Base-by-base conservation (phyloP, 2,113 vertebrate species). In the Calyptommatus sinebrachiatus region DNA sequence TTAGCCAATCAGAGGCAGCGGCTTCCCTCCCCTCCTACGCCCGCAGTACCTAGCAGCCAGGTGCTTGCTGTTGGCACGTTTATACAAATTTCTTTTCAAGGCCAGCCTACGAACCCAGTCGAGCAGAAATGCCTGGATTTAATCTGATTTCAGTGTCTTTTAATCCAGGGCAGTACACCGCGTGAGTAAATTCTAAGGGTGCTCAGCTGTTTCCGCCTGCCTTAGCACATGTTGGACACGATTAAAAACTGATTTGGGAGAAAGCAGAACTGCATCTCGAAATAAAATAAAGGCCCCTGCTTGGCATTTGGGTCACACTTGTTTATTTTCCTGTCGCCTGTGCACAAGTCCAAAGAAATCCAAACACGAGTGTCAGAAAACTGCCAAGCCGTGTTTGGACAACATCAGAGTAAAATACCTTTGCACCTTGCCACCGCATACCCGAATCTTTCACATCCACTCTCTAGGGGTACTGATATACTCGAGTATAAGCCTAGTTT, bases 1-100 rank as follows among this genome's bases (percentile, higher is more conserved):
- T 90, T 2, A 41, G 68, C 53, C 90, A 83, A 92, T 26, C 85
- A 73, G 46, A 87, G 2, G 83, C 73, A 81, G 77, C 86, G 82
- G 87, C 72, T 80, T 83, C 18, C 69, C 74, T 72, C 85, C 71
- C 28, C 24, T 41, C 21, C 35, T 18, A 21, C 72, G 24, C 16
- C 8, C 7, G 0, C 4, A 14, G 62, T n/a, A 66, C 78, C 81
- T 73, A 76, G 87, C 86, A 81, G 79, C 77, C 88, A 69, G 88
- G 89, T 89, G 24, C n/a, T 77, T 81, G 50, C 35, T 80, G 60
- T 86, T 35, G 87, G 22, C 82, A 73, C 84, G 85, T 83, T 31
- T 76, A 26, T 81, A 72, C 69, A 31, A 28, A 68, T 26, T n/a
- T 83, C 73, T 68, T 48, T 68, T 2, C 76, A 6, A 76, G 3